These are phyloP conservation scores for Thera obeliscata DNA, from an alignment of 2,888 invertebrate species.

Conservation along the genomic window DNA sequence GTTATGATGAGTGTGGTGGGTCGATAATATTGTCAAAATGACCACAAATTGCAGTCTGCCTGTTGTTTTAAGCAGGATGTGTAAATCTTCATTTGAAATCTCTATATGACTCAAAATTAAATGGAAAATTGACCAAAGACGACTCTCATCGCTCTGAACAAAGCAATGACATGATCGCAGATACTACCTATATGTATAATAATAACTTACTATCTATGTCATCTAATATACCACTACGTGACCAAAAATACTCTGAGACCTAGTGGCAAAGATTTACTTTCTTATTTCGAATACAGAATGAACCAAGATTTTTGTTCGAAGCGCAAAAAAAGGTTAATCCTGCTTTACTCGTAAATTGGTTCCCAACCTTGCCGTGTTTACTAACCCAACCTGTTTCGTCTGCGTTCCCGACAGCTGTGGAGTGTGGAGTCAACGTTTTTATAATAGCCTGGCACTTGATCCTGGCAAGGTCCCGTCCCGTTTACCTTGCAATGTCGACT, in stretches of 20 bases:
- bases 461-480: slow-evolving; percentile 53
- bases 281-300: not conserved
- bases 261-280: too few species aligned
- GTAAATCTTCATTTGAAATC: slow-evolving; percentile 20
- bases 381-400: slow-evolving; percentile 24
- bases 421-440: slow-evolving; percentile 49
- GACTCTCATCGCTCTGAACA: not conserved
- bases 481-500: slow-evolving; percentile 79
- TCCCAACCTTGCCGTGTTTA: slow-evolving; percentile 23
- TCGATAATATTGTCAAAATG: slow-evolving; percentile 6
- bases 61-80: slow-evolving; percentile 7
- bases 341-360: slow-evolving; percentile 21
- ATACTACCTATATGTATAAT: too few species aligned
- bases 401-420: slow-evolving; percentile 40
- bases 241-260: not conserved
- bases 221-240: not conserved
- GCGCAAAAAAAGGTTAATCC: slow-evolving; percentile 18
- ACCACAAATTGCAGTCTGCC: slow-evolving; percentile 2
- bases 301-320: slow-evolving; percentile 11
- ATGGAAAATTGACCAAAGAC: not conserved
- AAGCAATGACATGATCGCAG: not conserved
- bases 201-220: too few species aligned
- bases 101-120: not conserved
- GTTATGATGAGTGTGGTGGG: slow-evolving; percentile 5
- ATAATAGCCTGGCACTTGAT: slow-evolving; percentile 50